phyloP scores from a whole-genome alignment of 1,140 invertebrate species.

The Zaprionus lachaisei region DNA sequence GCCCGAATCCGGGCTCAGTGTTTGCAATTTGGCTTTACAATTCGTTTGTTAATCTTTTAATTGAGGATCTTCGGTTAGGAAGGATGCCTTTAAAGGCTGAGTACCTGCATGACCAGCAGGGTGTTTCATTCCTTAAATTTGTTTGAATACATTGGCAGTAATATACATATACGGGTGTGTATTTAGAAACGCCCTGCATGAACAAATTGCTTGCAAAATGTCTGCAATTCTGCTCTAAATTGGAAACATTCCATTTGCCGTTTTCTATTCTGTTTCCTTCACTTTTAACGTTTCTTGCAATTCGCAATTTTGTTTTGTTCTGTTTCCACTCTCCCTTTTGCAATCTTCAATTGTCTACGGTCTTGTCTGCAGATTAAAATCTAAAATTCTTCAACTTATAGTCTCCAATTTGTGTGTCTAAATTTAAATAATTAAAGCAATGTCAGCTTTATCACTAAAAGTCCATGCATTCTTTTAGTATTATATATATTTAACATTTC shows the following conservation, averaged over 20 bases:
- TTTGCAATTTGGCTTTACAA: conserved; percentile 2
- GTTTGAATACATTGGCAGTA: neutral
- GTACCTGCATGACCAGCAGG: neutral
- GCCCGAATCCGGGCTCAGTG: neutral
- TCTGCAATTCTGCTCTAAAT: neutral
- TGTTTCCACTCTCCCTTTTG: neutral
- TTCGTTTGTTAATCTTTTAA: neutral
- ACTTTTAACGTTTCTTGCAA: neutral
- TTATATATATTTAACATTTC: too few relatives aligned
- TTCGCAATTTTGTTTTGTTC: neutral
- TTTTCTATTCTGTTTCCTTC: neutral
- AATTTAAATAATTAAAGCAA: too few relatives aligned
- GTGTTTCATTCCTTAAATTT: neutral
- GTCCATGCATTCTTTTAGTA: too few relatives aligned
- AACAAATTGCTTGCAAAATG: neutral
- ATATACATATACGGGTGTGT: neutral
- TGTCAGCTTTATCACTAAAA: too few relatives aligned
- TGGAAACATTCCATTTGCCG: neutral
- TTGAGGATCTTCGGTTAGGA: neutral
- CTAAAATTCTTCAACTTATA: too few relatives aligned
- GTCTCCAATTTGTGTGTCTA: too few relatives aligned
- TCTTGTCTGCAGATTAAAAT: too few relatives aligned
- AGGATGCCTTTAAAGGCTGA: neutral
- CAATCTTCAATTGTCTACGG: too few relatives aligned
- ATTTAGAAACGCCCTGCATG: neutral